A percentile compares a stretch with the other conserved stretches of the same genome.
Evolutionary conservation across 2,797 vertebrate species (phyloP).

Genomic region (Capromys pilorides): DNA sequence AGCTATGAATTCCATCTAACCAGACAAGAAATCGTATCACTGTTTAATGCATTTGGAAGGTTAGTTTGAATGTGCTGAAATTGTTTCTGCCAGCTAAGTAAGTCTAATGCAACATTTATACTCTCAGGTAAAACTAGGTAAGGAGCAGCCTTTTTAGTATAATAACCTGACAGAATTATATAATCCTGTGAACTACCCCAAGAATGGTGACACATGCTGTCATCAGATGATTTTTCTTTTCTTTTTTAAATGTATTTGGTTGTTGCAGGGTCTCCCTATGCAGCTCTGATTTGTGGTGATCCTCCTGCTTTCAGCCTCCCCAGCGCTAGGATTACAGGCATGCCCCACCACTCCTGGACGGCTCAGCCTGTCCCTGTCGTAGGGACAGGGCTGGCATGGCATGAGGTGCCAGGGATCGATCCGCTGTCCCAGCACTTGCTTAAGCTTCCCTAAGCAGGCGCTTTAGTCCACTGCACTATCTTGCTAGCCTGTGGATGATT

Average conservation of each 20-base stretch:
- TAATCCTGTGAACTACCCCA: conserved; percentile 38
- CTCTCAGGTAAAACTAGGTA: conserved; percentile 35
- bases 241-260: too few relatives aligned
- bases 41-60: conserved; percentile 97
- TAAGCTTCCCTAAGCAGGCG: too few relatives aligned
- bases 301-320: too few relatives aligned
- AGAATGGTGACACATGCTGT: neutral
- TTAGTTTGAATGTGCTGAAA: conserved; percentile 78
- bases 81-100: conserved; percentile 27
- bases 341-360: too few relatives aligned
- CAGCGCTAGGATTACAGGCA: too few relatives aligned
- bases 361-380: too few relatives aligned
- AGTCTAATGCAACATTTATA: conserved; percentile 37
- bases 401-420: too few relatives aligned
- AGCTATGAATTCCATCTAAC: conserved; percentile 91
- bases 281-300: too few relatives aligned
- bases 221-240: conserved; percentile 14
- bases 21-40: conserved; percentile 94
- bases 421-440: too few relatives aligned
- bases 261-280: too few relatives aligned
- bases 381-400: too few relatives aligned
- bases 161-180: conserved; percentile 24
- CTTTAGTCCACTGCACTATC: too few relatives aligned
- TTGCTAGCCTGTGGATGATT: neutral
- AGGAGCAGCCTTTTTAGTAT: conserved; percentile 50